Conservation (phyloP, 2,113 vertebrate genomes). For the Eidolon helvum region DNA sequence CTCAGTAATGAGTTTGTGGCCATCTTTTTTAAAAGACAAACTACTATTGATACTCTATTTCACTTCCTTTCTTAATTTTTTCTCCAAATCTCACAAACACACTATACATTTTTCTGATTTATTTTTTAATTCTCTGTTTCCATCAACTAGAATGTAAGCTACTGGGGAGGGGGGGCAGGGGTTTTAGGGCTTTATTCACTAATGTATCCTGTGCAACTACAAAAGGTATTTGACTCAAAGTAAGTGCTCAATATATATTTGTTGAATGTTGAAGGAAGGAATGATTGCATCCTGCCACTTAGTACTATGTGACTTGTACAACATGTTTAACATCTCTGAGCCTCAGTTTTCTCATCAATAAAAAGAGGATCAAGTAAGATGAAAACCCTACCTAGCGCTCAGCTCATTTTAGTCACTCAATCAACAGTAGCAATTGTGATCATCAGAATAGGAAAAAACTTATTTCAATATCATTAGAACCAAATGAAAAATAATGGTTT, state of each 20-base stretch:
- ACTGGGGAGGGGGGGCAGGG: neutral
- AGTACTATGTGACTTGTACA: neutral
- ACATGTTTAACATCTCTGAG: neutral
- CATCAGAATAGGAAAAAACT: neutral
- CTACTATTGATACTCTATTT: neutral
- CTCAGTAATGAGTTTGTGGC: neutral
- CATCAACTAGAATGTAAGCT: neutral
- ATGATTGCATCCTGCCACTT: neutral
- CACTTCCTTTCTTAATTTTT: neutral
- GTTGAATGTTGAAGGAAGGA: neutral
- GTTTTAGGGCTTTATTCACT: neutral
- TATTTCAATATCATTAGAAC: constrained; percentile 33
- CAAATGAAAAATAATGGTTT: neutral
- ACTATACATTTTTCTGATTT: neutral
- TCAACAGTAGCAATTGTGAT: neutral
- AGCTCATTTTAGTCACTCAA: neutral
- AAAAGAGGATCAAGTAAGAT: neutral
- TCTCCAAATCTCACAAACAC: neutral
- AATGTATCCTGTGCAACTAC: neutral
- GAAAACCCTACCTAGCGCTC: neutral
- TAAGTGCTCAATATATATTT: neutral
- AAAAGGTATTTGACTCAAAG: neutral
- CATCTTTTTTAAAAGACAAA: neutral
- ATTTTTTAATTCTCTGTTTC: neutral
- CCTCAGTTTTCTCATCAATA: constrained; percentile 33